Percentiles rank a stretch among this genome's conserved stretches.
Conservation (phyloP, 2,113 vertebrate species). For the Chitala chitala region DNA sequence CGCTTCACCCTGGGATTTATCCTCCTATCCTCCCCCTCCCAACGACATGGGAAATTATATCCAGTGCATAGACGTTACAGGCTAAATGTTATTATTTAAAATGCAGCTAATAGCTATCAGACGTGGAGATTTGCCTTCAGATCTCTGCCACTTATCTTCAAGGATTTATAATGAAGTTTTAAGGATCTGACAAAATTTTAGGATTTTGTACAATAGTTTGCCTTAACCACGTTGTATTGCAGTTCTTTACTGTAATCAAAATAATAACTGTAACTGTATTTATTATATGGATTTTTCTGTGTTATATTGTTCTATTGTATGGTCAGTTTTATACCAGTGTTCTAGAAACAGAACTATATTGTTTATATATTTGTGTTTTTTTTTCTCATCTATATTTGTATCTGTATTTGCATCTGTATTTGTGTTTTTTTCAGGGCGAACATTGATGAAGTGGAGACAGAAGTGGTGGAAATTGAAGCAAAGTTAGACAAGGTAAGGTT, state of each 20-base stretch:
- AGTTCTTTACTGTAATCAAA: too few relatives aligned
- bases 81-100: constrained; percentile 5
- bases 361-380: constrained; percentile 31
- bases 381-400: too few relatives aligned
- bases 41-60: constrained; percentile 31
- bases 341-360: background rate
- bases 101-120: background rate
- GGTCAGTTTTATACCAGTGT: background rate
- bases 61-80: constrained; percentile 16
- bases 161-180: too few relatives aligned
- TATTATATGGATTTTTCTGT: too few relatives aligned
- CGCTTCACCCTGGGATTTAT: constrained; percentile 31
- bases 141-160: too few relatives aligned
- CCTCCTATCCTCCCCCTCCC: constrained; percentile 10
- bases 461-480: constrained; percentile 93
- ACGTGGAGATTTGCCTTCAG: background rate
- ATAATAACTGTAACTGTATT: background rate
- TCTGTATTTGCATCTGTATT: too few relatives aligned
- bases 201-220: too few relatives aligned
- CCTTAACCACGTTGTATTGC: too few relatives aligned
- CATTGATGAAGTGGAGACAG: constrained; percentile 92
- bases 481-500: constrained; percentile 90
- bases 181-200: too few relatives aligned
- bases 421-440: constrained; percentile 87
- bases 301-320: background rate